phyloP scores from a whole-genome alignment of 2,888 invertebrate genomes.

The Agrochola macilenta region DNA sequence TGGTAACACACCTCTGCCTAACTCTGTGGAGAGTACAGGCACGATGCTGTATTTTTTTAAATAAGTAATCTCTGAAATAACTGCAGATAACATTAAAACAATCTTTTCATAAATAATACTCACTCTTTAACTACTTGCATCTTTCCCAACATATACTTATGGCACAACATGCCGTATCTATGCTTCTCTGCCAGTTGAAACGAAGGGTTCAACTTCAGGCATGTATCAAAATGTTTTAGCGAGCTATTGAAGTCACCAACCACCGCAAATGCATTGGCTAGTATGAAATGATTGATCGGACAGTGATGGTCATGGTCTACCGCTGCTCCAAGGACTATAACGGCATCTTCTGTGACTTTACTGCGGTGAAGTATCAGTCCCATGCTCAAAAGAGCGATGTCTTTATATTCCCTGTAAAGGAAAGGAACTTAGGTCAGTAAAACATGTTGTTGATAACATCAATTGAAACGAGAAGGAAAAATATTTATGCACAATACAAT shows the following conservation, averaged over 20 bases:
- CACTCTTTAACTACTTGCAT: slow-evolving; percentile 92
- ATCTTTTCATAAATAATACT: slow-evolving; percentile 73
- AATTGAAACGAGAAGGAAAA: neutral
- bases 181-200: slow-evolving; percentile 91
- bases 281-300: slow-evolving; percentile 91
- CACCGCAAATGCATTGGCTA: slow-evolving; percentile 94
- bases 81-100: neutral
- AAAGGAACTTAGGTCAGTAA: neutral
- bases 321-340: slow-evolving; percentile 93
- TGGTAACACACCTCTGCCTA: no score
- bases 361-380: slow-evolving; percentile 94
- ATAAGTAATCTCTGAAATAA: neutral
- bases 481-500: no score
- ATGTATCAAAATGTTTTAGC: slow-evolving; percentile 90
- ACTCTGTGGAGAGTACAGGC: neutral
- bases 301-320: slow-evolving; percentile 92
- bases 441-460: neutral
- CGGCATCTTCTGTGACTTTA: slow-evolving; percentile 92
- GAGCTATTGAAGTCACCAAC: slow-evolving; percentile 93
- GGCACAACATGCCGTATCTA: slow-evolving; percentile 92
- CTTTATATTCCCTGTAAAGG: slow-evolving; percentile 92
- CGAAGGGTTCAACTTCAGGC: slow-evolving; percentile 91
- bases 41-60: neutral
- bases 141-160: slow-evolving; percentile 91
- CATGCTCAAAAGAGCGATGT: slow-evolving; percentile 93